Percentiles rank a stretch among this genome's conserved stretches.
phyloP scores from a whole-genome alignment of 1,140 invertebrate species.

The Euwallacea similis region DNA sequence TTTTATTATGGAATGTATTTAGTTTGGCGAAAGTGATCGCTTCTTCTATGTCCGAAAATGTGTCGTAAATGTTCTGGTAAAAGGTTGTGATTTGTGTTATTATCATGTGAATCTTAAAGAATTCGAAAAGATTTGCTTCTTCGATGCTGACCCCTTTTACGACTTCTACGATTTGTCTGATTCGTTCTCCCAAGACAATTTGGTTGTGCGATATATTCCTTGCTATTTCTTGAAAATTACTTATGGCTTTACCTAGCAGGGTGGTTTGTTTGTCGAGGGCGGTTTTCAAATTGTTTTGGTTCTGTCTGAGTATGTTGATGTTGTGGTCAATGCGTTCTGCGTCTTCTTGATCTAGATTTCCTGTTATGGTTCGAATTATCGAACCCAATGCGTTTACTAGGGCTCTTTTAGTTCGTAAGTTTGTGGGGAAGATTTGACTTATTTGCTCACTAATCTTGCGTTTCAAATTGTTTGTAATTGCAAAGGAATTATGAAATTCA shows the following conservation, averaged over 20 bases:
- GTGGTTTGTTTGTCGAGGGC: slow-evolving; percentile 11
- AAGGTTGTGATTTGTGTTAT: slow-evolving; percentile 18
- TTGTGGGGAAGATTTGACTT: slow-evolving; percentile 5
- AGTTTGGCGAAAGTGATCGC: slow-evolving; percentile 30
- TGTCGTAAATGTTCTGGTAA: slow-evolving; percentile 13
- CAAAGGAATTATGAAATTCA: neutral
- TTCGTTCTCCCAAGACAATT: slow-evolving; percentile 5
- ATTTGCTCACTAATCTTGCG: slow-evolving; percentile 8
- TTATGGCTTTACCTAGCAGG: slow-evolving; percentile 3
- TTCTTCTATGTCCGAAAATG: slow-evolving; percentile 2
- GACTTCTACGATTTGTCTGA: neutral
- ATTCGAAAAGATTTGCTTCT: neutral
- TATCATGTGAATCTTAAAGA: slow-evolving; percentile 9
- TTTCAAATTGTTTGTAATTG: neutral
- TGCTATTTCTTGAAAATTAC: slow-evolving; percentile 6
- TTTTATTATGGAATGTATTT: slow-evolving; percentile 24
- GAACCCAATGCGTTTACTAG: slow-evolving; percentile 28
- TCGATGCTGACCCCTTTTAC: neutral
- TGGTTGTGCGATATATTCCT: no score
- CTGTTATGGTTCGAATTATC: slow-evolving; percentile 26
- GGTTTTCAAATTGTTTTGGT: slow-evolving; percentile 10
- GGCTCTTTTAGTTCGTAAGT: slow-evolving; percentile 1
- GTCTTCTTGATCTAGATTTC: slow-evolving; percentile 26
- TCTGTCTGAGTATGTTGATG: slow-evolving; percentile 14
- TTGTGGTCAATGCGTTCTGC: slow-evolving; percentile 23